phyloP scores from a whole-genome alignment of 1,140 invertebrate species.

The Diuraphis noxia region DNA sequence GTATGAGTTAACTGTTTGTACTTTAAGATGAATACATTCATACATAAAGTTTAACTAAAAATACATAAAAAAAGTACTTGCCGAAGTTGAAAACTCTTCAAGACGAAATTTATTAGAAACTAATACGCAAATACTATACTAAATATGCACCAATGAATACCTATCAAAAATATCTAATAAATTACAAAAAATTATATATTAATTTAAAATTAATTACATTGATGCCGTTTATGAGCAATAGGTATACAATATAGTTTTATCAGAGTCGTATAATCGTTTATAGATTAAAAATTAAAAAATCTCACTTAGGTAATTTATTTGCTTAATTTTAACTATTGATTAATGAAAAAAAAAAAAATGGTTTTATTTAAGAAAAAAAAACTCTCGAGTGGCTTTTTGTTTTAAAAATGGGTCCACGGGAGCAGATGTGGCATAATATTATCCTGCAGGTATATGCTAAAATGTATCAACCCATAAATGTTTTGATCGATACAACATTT shows the following conservation, averaged over 20 bases:
- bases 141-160: no score
- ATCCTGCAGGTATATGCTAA: no score
- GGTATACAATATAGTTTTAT: not conserved
- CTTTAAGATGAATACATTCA: not conserved
- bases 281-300: not conserved
- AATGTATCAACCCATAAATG: not conserved
- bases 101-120: not conserved
- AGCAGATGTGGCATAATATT: not conserved
- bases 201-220: not conserved
- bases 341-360: not conserved
- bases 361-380: not conserved
- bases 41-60: not conserved
- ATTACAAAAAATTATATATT: not conserved
- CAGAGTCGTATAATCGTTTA: not conserved
- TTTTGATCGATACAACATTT: not conserved
- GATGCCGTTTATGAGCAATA: no score
- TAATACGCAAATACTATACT: no score
- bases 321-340: not conserved
- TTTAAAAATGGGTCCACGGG: not conserved
- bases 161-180: not conserved
- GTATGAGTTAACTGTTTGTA: no score
- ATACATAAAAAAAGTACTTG: not conserved
- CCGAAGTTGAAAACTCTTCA: not conserved
- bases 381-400: not conserved
- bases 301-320: not conserved